Base-by-base conservation (phyloP, 2,888 invertebrate genomes). In the Oscheius sp. region DNA sequence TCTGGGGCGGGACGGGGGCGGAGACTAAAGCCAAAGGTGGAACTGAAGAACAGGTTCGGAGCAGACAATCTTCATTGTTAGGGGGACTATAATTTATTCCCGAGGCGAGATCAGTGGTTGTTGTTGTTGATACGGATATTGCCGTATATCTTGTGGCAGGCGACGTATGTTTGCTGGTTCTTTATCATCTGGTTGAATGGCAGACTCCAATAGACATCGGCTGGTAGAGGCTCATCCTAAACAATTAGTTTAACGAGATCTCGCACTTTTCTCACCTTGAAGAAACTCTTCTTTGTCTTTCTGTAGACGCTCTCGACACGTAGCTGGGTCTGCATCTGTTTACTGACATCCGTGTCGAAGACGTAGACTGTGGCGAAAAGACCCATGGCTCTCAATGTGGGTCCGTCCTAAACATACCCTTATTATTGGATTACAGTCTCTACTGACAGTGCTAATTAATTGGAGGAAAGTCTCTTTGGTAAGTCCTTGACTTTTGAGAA, bases 321-420 rank as follows among this genome's bases (percentile, higher is more conserved):
- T 63, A 73, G 73, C 73, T 87, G 87, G 12, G 84, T 86, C 29
- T 81, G 75, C 87, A 87, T 86, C 74, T 85, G 79, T 43, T 86
- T 83, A 59, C 80, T 77, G 52, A 87, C 86, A 61, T 85, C 82
- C 16, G 78, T 81, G 73, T 87, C 87, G 70, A 87, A 87, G 13
- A 87, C 80, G 73, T 87, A 87, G 45, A 88, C 84, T 0, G 87
- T 87, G 21, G 87, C 87, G 63, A 87, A 87, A n/a, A 87, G 77
- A 27, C 87, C 86, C 78, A 87, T 79, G 0, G 87, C 85, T 3
- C 86, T 80, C 9, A 85, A 77, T 2, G 81, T 69, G 35, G 74
- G 76, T 35, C 78, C 80, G 68, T 85, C 85, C 85, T 86, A 58
- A 59, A 81, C 18, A 2, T 9, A 3, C 23, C 18, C 49, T 52